Evolutionary conservation across 2,113 vertebrate species (phyloP).

Genomic region (Rhinoptilus africanus): DNA sequence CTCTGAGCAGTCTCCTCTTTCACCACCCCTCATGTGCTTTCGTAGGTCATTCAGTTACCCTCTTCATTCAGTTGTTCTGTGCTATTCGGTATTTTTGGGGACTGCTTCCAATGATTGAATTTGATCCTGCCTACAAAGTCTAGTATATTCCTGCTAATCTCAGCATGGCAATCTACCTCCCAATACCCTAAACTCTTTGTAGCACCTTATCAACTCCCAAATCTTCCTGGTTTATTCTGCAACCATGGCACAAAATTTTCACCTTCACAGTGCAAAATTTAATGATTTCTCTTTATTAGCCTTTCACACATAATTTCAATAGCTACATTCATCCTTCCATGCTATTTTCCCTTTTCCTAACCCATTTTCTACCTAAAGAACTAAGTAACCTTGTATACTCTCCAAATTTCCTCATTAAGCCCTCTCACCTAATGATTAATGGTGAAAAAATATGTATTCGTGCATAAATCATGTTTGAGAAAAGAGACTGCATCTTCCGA

Average conservation of each 20-base stretch:
- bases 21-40: background rate
- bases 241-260: background rate
- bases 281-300: background rate
- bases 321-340: background rate
- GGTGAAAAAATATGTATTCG: background rate
- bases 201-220: background rate
- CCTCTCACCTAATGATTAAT: background rate
- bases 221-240: background rate
- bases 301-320: background rate
- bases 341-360: background rate
- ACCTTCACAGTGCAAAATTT: background rate
- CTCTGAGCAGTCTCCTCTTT: background rate
- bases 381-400: background rate
- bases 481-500: background rate
- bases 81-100: background rate
- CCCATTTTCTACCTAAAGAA: background rate
- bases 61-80: background rate
- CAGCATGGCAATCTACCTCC: background rate
- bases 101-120: background rate
- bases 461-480: background rate
- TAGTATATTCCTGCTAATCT: background rate
- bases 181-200: background rate
- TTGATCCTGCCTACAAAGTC: background rate
- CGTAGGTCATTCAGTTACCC: background rate
- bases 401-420: background rate